phyloP scores from a whole-genome alignment of 2,888 invertebrate genomes.

The Agonopterix arenella region DNA sequence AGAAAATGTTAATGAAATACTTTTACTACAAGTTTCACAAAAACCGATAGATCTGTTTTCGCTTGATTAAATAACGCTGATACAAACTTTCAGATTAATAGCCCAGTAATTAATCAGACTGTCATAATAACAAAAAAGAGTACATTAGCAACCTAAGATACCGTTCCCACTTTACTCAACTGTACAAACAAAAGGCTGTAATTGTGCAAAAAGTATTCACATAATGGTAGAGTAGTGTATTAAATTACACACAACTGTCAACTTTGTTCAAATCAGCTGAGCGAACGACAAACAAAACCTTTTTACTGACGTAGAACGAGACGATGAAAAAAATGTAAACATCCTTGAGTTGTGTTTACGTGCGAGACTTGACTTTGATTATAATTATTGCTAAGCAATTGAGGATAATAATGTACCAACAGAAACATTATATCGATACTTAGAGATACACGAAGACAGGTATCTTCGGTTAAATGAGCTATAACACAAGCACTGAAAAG shows the following conservation, averaged over 20 bases:
- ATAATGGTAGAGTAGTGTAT: not conserved
- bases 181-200: not conserved
- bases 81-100: too few species aligned
- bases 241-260: not conserved
- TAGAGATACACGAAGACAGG: too few species aligned
- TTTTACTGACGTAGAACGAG: constrained; percentile 12
- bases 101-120: too few species aligned
- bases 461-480: too few species aligned
- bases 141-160: not conserved
- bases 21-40: too few species aligned
- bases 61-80: too few species aligned
- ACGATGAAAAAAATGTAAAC: constrained; percentile 15
- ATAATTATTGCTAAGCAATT: too few species aligned
- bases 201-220: not conserved
- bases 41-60: too few species aligned
- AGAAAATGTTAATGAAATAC: too few species aligned
- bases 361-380: not conserved
- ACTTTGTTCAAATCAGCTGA: not conserved
- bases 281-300: constrained; percentile 13
- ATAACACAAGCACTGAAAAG: too few species aligned
- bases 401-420: too few species aligned
- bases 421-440: too few species aligned
- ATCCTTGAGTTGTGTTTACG: constrained; percentile 26
- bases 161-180: not conserved
- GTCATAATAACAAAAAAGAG: not conserved